Conservation (phyloP, 2,888 invertebrate genomes). For the Glyphotaelius pellucidus region DNA sequence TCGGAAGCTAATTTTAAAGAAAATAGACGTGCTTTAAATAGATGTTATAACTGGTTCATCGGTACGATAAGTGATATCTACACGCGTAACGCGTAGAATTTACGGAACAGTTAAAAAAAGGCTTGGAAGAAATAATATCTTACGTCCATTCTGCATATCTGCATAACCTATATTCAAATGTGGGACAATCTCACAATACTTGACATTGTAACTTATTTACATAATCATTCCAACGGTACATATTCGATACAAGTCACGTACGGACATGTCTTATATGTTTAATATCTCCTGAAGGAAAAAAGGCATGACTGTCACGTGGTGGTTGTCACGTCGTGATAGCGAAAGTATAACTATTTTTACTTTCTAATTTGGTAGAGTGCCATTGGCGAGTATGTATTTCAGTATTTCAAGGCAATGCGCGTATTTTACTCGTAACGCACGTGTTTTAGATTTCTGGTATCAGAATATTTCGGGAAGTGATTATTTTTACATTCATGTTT, state of each 20-base stretch:
- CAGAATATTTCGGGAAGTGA: background rate
- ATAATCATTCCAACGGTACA: background rate
- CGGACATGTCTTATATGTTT: background rate
- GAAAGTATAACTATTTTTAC: background rate
- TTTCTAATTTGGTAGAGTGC: background rate
- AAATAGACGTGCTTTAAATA: too few species aligned
- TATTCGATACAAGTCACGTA: background rate
- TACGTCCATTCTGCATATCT: background rate
- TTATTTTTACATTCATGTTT: background rate
- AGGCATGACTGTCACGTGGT: background rate
- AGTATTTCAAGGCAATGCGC: background rate
- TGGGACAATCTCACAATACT: background rate
- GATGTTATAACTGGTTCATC: too few species aligned
- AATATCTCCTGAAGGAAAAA: too few species aligned
- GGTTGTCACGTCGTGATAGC: background rate
- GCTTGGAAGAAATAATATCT: background rate
- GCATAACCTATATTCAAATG: background rate
- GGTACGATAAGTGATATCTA: too few species aligned
- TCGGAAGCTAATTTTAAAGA: too few species aligned
- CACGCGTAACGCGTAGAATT: too few species aligned
- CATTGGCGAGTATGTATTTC: background rate
- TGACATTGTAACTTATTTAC: background rate
- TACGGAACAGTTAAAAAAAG: too few species aligned
- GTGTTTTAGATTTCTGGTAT: background rate
- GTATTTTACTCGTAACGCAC: background rate